phyloP scores from a whole-genome alignment of 2,797 vertebrate genomes.

The Bryconaethiops microstoma region DNA sequence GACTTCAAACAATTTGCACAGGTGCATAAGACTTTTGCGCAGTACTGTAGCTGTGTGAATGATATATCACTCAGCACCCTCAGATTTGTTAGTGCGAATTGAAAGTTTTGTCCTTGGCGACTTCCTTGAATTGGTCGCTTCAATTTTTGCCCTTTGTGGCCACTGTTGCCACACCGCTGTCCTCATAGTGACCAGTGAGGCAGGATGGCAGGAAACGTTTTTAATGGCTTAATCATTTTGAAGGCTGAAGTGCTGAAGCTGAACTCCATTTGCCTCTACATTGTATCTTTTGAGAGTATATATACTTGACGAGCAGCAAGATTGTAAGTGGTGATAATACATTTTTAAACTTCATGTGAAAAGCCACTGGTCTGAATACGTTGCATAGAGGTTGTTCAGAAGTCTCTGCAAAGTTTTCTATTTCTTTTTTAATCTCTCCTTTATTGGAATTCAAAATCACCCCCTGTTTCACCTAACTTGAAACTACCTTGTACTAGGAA shows the following conservation, averaged over 20 bases:
- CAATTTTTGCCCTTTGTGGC: neutral
- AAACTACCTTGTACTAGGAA: slow-evolving; percentile 35
- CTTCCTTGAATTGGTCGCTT: neutral
- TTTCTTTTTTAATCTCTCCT: slow-evolving; percentile 22
- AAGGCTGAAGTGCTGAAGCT: slow-evolving; percentile 42
- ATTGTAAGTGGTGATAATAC: neutral
- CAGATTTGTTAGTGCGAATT: neutral
- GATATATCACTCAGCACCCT: neutral
- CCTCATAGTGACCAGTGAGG: slow-evolving; percentile 28
- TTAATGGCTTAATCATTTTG: slow-evolving; percentile 25
- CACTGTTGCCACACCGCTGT: slow-evolving; percentile 28
- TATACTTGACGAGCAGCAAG: slow-evolving; percentile 1
- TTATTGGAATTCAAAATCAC: slow-evolving; percentile 41
- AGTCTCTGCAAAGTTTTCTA: slow-evolving; percentile 27
- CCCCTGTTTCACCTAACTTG: slow-evolving; percentile 36
- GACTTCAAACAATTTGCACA: too few relatives aligned
- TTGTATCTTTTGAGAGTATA: slow-evolving; percentile 13
- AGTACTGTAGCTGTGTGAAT: neutral
- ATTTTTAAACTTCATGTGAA: slow-evolving; percentile 8
- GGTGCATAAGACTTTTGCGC: too few relatives aligned
- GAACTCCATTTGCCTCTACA: slow-evolving; percentile 43
- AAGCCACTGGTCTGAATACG: neutral
- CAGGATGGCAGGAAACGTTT: slow-evolving; percentile 19
- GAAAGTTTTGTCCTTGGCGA: slow-evolving; percentile 31
- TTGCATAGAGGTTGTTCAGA: slow-evolving; percentile 39